phyloP scores from a whole-genome alignment of 2,888 invertebrate genomes.

The Dryococelus australis region DNA sequence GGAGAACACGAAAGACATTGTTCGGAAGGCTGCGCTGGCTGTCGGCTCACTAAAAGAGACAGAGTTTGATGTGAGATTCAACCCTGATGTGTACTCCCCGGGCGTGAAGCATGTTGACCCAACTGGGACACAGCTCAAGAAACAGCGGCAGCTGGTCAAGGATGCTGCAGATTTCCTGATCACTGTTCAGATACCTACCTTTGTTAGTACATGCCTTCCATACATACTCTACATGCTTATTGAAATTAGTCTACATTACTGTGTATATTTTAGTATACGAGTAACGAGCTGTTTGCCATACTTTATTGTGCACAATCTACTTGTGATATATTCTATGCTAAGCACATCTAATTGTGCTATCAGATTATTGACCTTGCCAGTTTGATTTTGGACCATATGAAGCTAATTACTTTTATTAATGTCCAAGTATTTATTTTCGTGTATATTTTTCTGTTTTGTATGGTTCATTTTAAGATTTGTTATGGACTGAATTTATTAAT shows the following conservation, averaged over 20 bases:
- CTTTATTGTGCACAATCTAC: background rate
- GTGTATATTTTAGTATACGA: background rate
- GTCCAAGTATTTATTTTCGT: no score
- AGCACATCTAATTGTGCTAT: no score
- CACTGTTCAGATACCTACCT: slow-evolving; percentile 91
- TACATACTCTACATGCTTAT: background rate
- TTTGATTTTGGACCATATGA: no score
- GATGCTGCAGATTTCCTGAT: slow-evolving; percentile 96
- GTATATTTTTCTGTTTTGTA: background rate
- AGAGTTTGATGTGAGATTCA: slow-evolving; percentile 97
- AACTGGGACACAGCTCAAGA: slow-evolving; percentile 73
- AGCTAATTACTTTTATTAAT: no score
- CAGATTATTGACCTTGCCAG: no score
- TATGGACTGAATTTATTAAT: no score
- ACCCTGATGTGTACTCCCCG: slow-evolving; percentile 97
- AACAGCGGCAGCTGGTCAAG: slow-evolving; percentile 89
- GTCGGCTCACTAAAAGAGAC: slow-evolving; percentile 95
- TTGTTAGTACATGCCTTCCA: slow-evolving; percentile 67
- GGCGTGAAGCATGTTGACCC: slow-evolving; percentile 86
- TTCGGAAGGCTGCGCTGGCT: slow-evolving; percentile 87
- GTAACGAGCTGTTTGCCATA: no score
- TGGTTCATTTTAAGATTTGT: background rate
- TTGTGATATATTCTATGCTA: background rate
- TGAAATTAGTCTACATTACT: background rate
- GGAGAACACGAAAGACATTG: slow-evolving; percentile 86